Base-by-base conservation (phyloP, 2,113 vertebrate genomes). In the Hydrochoerus hydrochaeris region DNA sequence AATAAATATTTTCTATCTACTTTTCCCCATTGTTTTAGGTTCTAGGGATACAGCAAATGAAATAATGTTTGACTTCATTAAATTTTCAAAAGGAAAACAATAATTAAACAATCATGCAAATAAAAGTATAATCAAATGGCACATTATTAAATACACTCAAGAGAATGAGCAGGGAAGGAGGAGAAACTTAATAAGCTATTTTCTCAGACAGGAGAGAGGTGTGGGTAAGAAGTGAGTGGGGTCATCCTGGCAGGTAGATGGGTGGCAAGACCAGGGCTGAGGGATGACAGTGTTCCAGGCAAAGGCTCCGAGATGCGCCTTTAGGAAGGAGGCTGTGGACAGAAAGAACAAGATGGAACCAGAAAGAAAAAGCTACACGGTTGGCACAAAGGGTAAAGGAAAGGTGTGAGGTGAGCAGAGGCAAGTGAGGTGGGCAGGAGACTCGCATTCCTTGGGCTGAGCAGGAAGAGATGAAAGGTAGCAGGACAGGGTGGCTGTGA, bases 11-110 rank as follows among this genome's bases (percentile, higher is more conserved):
- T 95, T 65, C 80, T 87, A 80, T 46, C 35, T 84, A 67, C 63
- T 86, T 91, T 84, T 94, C 85, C 16, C 32, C 32, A 95, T 57
- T 69, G 11, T 96, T 75, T 24, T 24, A 57, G 54, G 13, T 87
- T 87, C 57, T 84, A 94, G 49, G 83, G 22, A 81, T 26, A 90
- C 2, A 41, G 24, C 13, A 52, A 97, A 91, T 78, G 58, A 93
- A 41, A 65, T 58, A 80, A 9, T 58, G 7, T 30, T 62, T 71
- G n/a, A 20, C 28, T 5, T 90, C 85, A 32, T 1, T n/a, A 44
- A 86, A 82, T 77, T 94, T 71, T 44, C 38, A 81, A 67, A 95
- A 84, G 65, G 49, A 57, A 96, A 80, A 63, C n/a, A 78, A 26
- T 54, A 57, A 84, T 20, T 87, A 90, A 92, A 57, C 46, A 93